phyloP scores from a whole-genome alignment of 2,888 invertebrate species.

The Agriotes lineatus region DNA sequence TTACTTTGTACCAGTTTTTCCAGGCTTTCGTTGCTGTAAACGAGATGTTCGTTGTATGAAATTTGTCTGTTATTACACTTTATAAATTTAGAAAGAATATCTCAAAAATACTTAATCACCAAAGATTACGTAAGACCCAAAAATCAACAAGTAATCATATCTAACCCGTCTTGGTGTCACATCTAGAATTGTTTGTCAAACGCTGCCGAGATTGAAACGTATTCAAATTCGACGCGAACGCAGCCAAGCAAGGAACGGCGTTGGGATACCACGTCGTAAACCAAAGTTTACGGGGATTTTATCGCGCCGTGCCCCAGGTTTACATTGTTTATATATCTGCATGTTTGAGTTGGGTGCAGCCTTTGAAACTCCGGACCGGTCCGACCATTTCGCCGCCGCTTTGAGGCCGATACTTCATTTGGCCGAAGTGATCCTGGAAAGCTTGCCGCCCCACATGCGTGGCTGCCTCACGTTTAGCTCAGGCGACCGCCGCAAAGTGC shows the following conservation, averaged over 20 bases:
- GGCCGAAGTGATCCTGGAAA: background rate
- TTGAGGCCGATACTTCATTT: slow-evolving; percentile 3
- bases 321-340: slow-evolving; percentile 15
- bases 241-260: background rate
- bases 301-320: background rate
- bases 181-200: too few relatives aligned
- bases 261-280: slow-evolving; percentile 9
- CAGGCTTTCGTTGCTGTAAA: too few relatives aligned
- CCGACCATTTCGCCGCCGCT: background rate
- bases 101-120: too few relatives aligned
- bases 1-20: too few relatives aligned
- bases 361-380: background rate
- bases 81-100: too few relatives aligned
- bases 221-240: slow-evolving; percentile 8
- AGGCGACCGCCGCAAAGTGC: too few relatives aligned
- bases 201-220: too few relatives aligned
- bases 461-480: background rate
- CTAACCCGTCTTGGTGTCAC: too few relatives aligned
- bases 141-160: too few relatives aligned
- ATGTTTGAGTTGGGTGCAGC: slow-evolving; percentile 8
- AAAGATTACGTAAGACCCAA: too few relatives aligned
- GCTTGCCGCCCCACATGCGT: background rate
- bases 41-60: too few relatives aligned
- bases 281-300: slow-evolving; percentile 21
- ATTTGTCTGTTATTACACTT: too few relatives aligned